A percentile compares a stretch with the other conserved stretches of the same genome.
These are phyloP conservation scores for Dorcus hopei DNA, from an alignment of 2,888 invertebrate species.

Conservation along the genomic window DNA sequence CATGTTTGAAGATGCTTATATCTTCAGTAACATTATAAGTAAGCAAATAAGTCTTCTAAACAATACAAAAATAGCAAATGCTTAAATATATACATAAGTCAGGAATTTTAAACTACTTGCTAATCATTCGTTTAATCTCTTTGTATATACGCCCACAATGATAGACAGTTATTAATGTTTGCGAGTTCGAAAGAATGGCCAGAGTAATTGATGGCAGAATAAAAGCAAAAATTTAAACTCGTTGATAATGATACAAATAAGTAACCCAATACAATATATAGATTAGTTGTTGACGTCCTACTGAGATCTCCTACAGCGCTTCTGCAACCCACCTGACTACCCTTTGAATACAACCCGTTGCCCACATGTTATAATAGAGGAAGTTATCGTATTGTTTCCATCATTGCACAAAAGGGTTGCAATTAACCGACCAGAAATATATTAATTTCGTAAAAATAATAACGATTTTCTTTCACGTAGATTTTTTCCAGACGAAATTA, in stretches of 20 bases:
- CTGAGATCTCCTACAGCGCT: constrained; percentile 25
- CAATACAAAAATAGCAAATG: too few species aligned
- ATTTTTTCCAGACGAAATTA: constrained; percentile 12
- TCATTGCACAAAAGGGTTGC: constrained; percentile 33
- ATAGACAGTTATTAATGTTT: too few species aligned
- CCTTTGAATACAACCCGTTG: constrained; percentile 26
- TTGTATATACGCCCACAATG: too few species aligned
- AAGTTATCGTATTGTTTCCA: constrained; percentile 33
- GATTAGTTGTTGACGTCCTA: constrained; percentile 24
- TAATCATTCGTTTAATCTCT: too few species aligned
- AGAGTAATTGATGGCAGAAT: too few species aligned
- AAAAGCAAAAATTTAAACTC: background rate
- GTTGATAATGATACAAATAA: constrained; percentile 16
- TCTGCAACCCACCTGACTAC: constrained; percentile 32
- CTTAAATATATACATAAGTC: too few species aligned
- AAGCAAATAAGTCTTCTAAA: too few species aligned
- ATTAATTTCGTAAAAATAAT: constrained; percentile 12
- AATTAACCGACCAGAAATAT: constrained; percentile 17
- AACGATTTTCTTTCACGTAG: constrained; percentile 4
- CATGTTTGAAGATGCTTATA: too few species aligned
- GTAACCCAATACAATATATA: constrained; percentile 10
- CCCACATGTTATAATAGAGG: constrained; percentile 34
- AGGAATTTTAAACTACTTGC: too few species aligned
- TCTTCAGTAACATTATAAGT: too few species aligned
- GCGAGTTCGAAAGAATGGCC: too few species aligned